Evolutionary conservation across 2,113 vertebrate genomes (phyloP).

Genomic region (Channa argus): DNA sequence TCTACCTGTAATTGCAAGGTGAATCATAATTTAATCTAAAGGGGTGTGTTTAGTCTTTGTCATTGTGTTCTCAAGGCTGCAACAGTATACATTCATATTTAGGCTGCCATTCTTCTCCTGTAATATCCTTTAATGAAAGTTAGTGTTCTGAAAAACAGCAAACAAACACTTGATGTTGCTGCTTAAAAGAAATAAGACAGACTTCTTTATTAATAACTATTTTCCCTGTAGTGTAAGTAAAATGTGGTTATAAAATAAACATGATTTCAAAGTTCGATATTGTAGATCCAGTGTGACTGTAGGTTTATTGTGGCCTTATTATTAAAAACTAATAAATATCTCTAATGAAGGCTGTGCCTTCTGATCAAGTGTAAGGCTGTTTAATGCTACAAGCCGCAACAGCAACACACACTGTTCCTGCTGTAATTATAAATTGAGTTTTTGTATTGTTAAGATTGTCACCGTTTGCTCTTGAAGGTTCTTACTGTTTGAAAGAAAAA

Average conservation of each 20-base stretch:
- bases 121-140: no score
- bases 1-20: conserved; percentile 9
- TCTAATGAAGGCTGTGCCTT: conserved; percentile 29
- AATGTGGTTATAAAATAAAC: not conserved
- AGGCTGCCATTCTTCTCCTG: no score
- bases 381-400: not conserved
- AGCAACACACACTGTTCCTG: not conserved
- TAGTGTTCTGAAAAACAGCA: no score
- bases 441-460: conserved; percentile 15
- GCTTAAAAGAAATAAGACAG: no score
- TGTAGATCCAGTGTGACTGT: not conserved
- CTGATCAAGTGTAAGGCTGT: conserved; percentile 17
- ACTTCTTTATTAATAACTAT: no score
- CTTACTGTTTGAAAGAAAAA: conserved; percentile 2
- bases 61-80: not conserved
- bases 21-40: not conserved
- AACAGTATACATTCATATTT: no score
- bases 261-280: not conserved
- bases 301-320: not conserved
- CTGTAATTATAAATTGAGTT: not conserved
- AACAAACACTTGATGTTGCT: no score
- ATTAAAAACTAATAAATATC: not conserved
- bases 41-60: not conserved
- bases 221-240: not conserved
- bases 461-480: not conserved